These are phyloP conservation scores for Caenorhabditis afra DNA, from an alignment of 2,888 invertebrate species.

Conservation along the genomic window DNA sequence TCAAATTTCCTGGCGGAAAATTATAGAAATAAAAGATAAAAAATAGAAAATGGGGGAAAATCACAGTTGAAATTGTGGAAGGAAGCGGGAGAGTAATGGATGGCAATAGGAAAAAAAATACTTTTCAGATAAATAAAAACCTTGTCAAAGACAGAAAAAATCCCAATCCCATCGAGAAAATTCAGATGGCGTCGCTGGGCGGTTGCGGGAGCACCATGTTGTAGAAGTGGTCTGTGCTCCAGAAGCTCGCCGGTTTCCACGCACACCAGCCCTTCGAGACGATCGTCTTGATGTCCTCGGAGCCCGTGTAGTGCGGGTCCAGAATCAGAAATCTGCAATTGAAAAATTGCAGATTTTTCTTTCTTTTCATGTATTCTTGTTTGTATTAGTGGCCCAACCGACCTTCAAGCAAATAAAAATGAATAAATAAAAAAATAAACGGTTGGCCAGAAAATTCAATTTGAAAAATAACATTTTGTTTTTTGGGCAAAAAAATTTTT, in stretches of 20 bases:
- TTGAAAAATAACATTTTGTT: no score
- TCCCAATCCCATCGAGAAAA: neutral
- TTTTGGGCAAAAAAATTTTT: no score
- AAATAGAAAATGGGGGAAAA: no score
- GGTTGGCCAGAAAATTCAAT: no score
- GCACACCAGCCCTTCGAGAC: constrained; percentile 86
- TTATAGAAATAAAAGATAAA: no score
- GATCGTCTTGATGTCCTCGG: constrained; percentile 70
- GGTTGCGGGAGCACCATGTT: constrained; percentile 93
- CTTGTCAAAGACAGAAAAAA: constrained; percentile 17
- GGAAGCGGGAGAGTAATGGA: no score
- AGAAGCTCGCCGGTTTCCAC: constrained; percentile 95
- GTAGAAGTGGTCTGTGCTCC: constrained; percentile 93
- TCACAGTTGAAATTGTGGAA: no score
- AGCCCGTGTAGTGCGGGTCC: constrained; percentile 95
- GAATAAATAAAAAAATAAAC: no score
- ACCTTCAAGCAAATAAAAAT: no score
- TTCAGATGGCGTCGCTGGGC: constrained; percentile 63
- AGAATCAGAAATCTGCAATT: constrained; percentile 90
- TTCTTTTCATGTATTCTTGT: neutral
- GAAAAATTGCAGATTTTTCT: neutral
- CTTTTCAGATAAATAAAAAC: neutral
- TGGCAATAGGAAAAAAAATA: neutral
- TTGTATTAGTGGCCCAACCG: no score
- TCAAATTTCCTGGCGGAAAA: no score